Evolutionary conservation across 2,797 vertebrate genomes (phyloP), one percentile per base, ranked within the genome.

Genomic region (Remorina albescens): DNA sequence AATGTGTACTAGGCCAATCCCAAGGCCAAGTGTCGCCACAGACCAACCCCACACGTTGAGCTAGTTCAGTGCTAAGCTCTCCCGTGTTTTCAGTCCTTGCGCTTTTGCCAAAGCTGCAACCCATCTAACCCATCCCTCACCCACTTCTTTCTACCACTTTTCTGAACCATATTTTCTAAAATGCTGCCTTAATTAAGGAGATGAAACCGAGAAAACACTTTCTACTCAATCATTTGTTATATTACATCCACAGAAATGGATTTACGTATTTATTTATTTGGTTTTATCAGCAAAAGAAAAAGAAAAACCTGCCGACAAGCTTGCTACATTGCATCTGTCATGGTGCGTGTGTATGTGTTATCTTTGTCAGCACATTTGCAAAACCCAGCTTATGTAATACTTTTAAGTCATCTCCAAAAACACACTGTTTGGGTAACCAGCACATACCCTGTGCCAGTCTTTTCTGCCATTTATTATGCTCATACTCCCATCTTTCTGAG

Each of bases 1-100:
- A 70, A 72, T 9, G 41, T 73, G 67, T 75, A 76, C 78, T 75
- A 57, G 42, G 66, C 55, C 50, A 64, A 68, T n/a, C 63, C 70
- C 34, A 63, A 68, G 37, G 74, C 78, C 70, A 79, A 64, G 71
- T 83, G 69, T 41, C 50, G 71, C 54, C 50, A 26, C 72, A 54
- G 39, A 54, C 41, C 67, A 56, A 81, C 71, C 74, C 62, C 46
- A 25, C 47, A 56, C 18, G 8, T 41, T 18, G 0, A 46, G 32
- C 26, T 25, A 39, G 32, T 5, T 72, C 53, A 44, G 5, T 25
- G 49, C 30, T 66, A 71, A 80, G 59, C 50, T 15, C 4, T 37
- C 21, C 9, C 23, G 4, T 25, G 16, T 50, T 39, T 68, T 1
- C 8, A 26, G 16, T 42, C 21, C 26, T 34, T 46, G 42, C 23